These are phyloP conservation scores for Cantharis lateralis DNA, from an alignment of 2,888 invertebrate genomes.

Conservation along the genomic window DNA sequence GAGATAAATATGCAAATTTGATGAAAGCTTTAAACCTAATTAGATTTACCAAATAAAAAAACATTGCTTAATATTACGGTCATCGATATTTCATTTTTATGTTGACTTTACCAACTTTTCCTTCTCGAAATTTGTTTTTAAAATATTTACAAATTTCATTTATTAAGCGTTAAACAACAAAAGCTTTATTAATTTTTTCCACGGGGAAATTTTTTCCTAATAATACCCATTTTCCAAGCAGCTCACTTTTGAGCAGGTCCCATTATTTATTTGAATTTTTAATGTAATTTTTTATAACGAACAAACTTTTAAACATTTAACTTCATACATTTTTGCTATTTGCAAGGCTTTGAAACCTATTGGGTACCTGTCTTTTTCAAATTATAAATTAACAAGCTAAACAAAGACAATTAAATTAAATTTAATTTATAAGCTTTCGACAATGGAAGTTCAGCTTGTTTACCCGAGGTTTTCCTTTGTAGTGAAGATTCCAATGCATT, in stretches of 20 bases:
- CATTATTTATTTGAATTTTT: background rate
- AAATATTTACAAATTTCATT: background rate
- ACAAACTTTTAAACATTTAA: background rate
- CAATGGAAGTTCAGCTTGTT: too few species aligned
- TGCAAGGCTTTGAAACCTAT: too few species aligned
- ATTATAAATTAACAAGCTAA: too few species aligned
- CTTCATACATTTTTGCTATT: too few species aligned
- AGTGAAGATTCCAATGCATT: too few species aligned
- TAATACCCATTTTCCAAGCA: background rate
- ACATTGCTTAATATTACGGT: background rate
- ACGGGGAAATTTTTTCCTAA: background rate
- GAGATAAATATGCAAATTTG: conserved; percentile 18
- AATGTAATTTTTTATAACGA: background rate
- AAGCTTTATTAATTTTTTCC: background rate
- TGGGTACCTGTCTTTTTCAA: too few species aligned
- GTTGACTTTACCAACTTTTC: background rate
- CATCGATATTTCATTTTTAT: background rate
- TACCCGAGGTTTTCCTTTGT: too few species aligned
- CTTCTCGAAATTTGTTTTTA: background rate
- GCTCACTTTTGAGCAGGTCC: background rate
- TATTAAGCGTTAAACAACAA: background rate
- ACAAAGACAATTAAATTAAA: too few species aligned
- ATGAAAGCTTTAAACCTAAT: conserved; percentile 4
- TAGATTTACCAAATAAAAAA: background rate
- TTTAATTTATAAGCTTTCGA: too few species aligned